Base-by-base conservation (phyloP, 1,140 invertebrate genomes). In the Papilio polyxenes region DNA sequence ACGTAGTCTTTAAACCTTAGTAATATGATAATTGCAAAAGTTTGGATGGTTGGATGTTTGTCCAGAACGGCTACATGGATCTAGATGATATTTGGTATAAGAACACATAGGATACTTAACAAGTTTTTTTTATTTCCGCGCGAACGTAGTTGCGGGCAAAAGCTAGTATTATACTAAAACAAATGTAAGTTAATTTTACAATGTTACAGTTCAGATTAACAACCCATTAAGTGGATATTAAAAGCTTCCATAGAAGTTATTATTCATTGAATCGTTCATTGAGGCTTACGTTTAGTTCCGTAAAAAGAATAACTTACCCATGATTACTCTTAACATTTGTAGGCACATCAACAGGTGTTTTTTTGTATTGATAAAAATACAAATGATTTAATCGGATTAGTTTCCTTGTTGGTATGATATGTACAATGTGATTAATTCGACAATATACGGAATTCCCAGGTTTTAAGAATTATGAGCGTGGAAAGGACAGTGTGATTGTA, bases 371-470 rank as follows among this genome's bases (percentile, higher is more conserved):
- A 53, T 77, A 77, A 77, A 77, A 77, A 77, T 77, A 77, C 65
- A 72, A 72, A 75, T 81, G 74, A 81, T 56, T 81, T 56, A 77
- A 80, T 53, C 62, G 51, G 56, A 83, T n/a, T 72, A 75, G 69
- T 62, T 40, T 59, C 75, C 49, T 77, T 77, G 75, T 77, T 56
- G 44, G 74, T 49, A 11, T 37, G 65, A 37, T 72, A 37, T 17
- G 31, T 31, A 72, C 6, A 72, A 72, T 15, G 23, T 72, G 31
- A 37, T 37, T 17, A 72, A 37, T 37, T 6, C 10, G 65, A 37
- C 10, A 15, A 3, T 72, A 37, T 15, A 72, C 13, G 17, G 13
- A 37, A 37, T 72, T 31, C 6, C 65, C 65, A 17, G 53, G 13
- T 15, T 11, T 37, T 72, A 15, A 31, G 5, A 72, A 37, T 37